A percentile compares a stretch with the other conserved stretches of the same genome.
phyloP scores from a whole-genome alignment of 2,888 invertebrate genomes.

The Cerceris ruficornis region DNA sequence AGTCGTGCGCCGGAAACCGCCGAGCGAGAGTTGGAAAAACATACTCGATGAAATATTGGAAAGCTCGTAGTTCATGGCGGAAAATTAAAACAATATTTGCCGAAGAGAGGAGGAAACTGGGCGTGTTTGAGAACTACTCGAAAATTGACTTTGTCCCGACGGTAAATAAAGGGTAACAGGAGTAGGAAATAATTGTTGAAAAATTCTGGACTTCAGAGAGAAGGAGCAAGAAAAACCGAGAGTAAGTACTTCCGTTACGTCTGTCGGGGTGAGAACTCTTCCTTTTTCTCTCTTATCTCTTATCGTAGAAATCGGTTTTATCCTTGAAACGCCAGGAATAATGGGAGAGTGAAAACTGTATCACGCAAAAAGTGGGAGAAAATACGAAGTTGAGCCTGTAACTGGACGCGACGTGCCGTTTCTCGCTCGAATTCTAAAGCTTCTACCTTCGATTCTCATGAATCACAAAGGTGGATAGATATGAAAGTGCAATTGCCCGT shows the following conservation, averaged over 20 bases:
- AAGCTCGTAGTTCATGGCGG: background rate
- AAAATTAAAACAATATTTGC: no score
- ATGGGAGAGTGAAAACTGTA: conserved; percentile 12
- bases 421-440: conserved; percentile 48
- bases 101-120: no score
- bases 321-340: conserved; percentile 3
- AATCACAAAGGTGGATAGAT: conserved; percentile 53
- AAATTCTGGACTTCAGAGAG: no score
- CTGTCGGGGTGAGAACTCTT: no score
- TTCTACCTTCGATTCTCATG: conserved; percentile 40
- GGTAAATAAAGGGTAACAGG: no score
- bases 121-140: no score
- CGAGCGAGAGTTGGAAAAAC: background rate
- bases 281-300: no score
- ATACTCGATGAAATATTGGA: background rate
- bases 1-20: background rate
- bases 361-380: background rate
- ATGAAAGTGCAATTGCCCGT: conserved; percentile 56
- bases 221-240: no score
- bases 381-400: conserved; percentile 20
- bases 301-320: background rate
- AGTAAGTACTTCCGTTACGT: no score
- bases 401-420: conserved; percentile 5
- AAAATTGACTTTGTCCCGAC: no score
- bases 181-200: no score